A percentile compares a stretch with the other conserved stretches of the same genome.
These are phyloP conservation scores for Oscheius sp. DNA, from an alignment of 2,888 invertebrate species.

Conservation along the genomic window DNA sequence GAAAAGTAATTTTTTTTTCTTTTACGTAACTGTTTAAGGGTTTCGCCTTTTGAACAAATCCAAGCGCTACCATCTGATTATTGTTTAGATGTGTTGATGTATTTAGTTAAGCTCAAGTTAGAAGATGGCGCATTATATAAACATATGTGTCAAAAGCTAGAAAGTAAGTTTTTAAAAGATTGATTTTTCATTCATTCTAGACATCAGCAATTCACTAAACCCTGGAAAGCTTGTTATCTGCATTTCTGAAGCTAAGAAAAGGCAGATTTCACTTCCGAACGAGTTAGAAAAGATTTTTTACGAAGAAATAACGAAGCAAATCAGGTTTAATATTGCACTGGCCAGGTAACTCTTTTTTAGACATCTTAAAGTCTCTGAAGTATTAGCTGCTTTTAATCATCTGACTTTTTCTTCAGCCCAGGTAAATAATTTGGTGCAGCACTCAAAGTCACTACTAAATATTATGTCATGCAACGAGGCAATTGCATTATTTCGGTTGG, in stretches of 20 bases:
- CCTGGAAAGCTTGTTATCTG: background rate
- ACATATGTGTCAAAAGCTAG: background rate
- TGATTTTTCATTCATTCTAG: background rate
- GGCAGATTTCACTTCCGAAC: background rate
- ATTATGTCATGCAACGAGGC: slow-evolving; percentile 2
- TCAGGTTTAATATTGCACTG: background rate
- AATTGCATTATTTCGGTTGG: slow-evolving; percentile 6
- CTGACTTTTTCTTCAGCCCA: background rate
- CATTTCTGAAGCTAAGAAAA: background rate
- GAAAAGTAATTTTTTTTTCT: background rate
- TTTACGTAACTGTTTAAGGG: background rate
- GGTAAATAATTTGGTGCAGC: too few relatives aligned
- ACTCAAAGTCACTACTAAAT: too few relatives aligned
- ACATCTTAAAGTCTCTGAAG: background rate
- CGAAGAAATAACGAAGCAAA: background rate
- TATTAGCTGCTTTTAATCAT: background rate
- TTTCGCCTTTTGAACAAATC: background rate
- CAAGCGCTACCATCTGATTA: background rate
- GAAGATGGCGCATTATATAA: background rate
- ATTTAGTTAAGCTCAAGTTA: background rate
- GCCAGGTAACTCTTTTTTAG: background rate
- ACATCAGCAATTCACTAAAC: background rate
- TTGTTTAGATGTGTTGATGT: background rate
- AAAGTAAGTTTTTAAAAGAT: background rate
- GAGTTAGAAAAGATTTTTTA: background rate